Evolutionary conservation across 2,113 vertebrate genomes (phyloP).

Genomic region (Elanus axillaris): DNA sequence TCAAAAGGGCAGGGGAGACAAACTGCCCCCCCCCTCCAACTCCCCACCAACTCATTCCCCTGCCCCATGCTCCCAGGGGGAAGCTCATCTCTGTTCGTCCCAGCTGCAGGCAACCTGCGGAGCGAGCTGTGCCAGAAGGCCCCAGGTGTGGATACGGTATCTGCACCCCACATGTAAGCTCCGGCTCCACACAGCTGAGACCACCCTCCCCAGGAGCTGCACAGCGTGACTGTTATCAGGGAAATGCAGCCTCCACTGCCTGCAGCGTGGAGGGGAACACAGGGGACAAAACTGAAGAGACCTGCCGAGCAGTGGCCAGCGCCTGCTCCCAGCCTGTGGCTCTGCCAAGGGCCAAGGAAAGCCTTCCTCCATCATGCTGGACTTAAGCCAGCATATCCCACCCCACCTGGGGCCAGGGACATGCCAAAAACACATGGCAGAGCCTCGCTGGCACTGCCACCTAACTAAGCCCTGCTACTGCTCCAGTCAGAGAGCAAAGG

Average conservation of each 20-base stretch:
- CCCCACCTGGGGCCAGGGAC: neutral
- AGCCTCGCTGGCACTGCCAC: neutral
- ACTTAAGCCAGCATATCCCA: fast-evolving
- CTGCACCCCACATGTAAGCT: neutral
- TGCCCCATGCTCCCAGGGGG: neutral
- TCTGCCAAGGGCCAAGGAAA: neutral
- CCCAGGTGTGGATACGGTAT: neutral
- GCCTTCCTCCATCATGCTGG: fast-evolving
- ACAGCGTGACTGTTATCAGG: fast-evolving
- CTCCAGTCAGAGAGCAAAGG: neutral
- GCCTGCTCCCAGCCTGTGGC: neutral
- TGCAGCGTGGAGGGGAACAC: fast-evolving
- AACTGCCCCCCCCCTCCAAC: neutral
- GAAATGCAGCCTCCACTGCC: neutral
- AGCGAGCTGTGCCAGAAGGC: neutral
- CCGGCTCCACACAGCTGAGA: neutral
- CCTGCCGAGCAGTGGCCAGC: fast-evolving
- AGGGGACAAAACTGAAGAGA: no score
- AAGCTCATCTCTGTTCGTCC: neutral
- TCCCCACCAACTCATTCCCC: neutral
- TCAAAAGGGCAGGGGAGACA: neutral
- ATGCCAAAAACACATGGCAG: neutral
- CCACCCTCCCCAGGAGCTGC: neutral
- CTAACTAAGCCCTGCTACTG: neutral
- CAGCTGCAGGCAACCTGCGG: neutral